phyloP scores from a whole-genome alignment of 2,113 vertebrate genomes.

The Tragelaphus buxtoni region DNA sequence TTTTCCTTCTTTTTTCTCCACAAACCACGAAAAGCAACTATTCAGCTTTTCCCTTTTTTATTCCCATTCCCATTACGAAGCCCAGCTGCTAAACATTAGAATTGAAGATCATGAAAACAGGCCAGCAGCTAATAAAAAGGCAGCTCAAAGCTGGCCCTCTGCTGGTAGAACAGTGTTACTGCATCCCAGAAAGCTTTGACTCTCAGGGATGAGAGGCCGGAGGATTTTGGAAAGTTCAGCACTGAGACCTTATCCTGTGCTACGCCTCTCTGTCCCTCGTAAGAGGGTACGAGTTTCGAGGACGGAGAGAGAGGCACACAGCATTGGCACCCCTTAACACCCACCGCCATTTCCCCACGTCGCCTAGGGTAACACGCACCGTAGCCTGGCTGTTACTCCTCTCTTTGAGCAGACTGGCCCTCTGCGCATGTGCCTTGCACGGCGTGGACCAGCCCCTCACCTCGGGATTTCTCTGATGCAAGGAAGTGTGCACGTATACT shows the following conservation, averaged over 20 bases:
- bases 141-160: conserved; percentile 80
- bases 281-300: not conserved
- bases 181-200: not conserved
- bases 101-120: conserved; percentile 64
- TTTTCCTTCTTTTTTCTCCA: not conserved
- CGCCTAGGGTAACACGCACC: not conserved
- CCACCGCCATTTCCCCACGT: not conserved
- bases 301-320: not conserved
- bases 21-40: conserved; percentile 37
- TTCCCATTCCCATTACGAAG: conserved; percentile 43
- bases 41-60: conserved; percentile 50
- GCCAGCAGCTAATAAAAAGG: conserved; percentile 43
- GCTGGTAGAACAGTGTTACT: conserved; percentile 58
- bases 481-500: not conserved
- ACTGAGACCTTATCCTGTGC: not conserved
- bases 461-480: not conserved
- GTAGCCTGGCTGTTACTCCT: fast-evolving
- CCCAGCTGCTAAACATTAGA: conserved; percentile 64
- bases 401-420: not conserved
- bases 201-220: not conserved
- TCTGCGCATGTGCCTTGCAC: not conserved
- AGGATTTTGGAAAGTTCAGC: not conserved
- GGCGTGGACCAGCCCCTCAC: not conserved
- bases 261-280: not conserved
- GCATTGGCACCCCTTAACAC: not conserved